Percentiles rank a stretch among this genome's conserved stretches.
Conservation (phyloP, 2,888 invertebrate genomes). For the Trachelus troglodyta region DNA sequence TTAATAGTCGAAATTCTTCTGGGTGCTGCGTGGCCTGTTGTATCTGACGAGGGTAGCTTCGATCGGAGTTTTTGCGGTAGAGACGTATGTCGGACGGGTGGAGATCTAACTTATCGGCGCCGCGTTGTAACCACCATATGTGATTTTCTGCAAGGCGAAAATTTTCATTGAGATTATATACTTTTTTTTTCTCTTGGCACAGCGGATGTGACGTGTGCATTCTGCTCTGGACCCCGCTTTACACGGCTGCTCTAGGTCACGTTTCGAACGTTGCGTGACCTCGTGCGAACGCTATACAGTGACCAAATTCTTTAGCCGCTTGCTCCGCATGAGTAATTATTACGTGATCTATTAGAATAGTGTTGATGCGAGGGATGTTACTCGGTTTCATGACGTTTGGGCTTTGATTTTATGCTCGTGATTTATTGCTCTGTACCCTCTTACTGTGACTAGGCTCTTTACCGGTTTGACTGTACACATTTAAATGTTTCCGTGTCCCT, state of each 20-base stretch:
- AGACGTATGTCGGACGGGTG: background rate
- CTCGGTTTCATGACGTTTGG: background rate
- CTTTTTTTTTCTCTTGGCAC: background rate
- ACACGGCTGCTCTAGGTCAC: background rate
- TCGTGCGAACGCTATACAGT: background rate
- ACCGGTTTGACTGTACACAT: background rate
- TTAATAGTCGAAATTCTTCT: background rate
- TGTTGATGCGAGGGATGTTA: background rate
- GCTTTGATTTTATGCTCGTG: background rate
- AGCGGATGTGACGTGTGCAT: background rate
- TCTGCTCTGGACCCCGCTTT: background rate
- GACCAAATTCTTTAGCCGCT: background rate
- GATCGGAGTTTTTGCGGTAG: background rate
- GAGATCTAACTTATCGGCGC: background rate
- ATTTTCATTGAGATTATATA: background rate
- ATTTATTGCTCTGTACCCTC: background rate
- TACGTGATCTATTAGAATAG: too few relatives aligned
- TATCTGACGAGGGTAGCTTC: background rate
- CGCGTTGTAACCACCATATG: background rate
- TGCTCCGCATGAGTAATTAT: background rate
- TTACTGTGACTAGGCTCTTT: background rate
- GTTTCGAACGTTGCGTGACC: background rate
- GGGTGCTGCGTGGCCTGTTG: background rate
- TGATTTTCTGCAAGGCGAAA: background rate
- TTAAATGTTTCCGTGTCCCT: background rate